Conservation (phyloP, 1,140 invertebrate genomes). For the Calephelis virginiensis region DNA sequence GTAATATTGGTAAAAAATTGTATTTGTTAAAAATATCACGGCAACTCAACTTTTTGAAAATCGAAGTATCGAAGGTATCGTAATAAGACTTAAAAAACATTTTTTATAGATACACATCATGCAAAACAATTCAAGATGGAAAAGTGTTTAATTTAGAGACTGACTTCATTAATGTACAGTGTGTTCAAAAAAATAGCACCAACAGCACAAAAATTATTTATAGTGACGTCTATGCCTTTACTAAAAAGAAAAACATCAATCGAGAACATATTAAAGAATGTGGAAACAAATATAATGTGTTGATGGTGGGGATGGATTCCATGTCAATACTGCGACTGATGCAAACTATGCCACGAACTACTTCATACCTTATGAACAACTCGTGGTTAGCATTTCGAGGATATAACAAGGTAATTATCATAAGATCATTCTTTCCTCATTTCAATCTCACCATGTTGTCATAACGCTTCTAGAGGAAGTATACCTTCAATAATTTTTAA, state of each 20-base stretch:
- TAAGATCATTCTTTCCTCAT: no score
- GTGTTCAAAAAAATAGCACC: conserved; percentile 48
- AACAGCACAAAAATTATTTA: conserved; percentile 49
- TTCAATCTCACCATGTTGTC: no score
- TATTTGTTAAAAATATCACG: no score
- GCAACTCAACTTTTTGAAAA: no score
- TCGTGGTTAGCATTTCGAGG: conserved; percentile 74
- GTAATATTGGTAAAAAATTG: no score
- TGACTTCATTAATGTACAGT: conserved; percentile 77
- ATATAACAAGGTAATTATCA: conserved; percentile 75
- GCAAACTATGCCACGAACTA: conserved; percentile 87
- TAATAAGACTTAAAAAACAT: no score
- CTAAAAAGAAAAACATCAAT: conserved; percentile 42
- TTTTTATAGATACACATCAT: conserved; percentile 41
- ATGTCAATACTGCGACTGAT: conserved; percentile 89
- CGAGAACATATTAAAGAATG: conserved; percentile 33
- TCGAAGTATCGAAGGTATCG: no score
- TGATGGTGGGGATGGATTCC: conserved; percentile 90
- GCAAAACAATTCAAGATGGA: conserved; percentile 53
- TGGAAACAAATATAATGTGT: conserved; percentile 79
- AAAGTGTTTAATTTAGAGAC: conserved; percentile 52
- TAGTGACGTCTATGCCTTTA: conserved; percentile 51
- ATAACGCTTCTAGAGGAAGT: no score
- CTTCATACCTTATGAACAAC: conserved; percentile 82
- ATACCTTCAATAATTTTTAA: no score